phyloP scores from a whole-genome alignment of 2,797 vertebrate genomes.

The Oryzias sinensis region DNA sequence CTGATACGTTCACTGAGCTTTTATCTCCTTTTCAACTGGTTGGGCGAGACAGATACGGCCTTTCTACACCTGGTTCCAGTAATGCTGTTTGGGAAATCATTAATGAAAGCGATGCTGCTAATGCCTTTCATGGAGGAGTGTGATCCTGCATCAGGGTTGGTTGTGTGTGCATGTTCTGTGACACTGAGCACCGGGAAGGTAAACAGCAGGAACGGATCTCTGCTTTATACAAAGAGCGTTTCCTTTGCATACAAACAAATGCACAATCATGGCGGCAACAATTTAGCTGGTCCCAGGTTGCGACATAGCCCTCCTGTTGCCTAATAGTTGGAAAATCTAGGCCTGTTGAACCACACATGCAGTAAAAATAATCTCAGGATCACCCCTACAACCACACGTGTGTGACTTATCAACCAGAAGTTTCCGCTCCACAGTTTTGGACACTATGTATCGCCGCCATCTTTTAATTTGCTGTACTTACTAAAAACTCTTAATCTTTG shows the following conservation, averaged over 20 bases:
- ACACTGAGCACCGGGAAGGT: slow-evolving; percentile 8
- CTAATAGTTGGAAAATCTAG: slow-evolving; percentile 52
- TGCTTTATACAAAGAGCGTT: slow-evolving; percentile 24
- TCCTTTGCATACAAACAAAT: slow-evolving; percentile 37
- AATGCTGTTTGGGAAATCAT: slow-evolving; percentile 18
- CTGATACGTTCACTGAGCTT: slow-evolving; percentile 61
- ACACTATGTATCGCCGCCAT: background rate
- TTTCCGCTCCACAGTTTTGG: background rate
- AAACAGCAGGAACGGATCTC: slow-evolving; percentile 19
- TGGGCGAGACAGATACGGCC: slow-evolving; percentile 35
- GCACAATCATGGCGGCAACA: slow-evolving; percentile 33
- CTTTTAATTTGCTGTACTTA: background rate
- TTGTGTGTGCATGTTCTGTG: background rate
- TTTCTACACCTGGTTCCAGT: too few relatives aligned
- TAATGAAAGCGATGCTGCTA: slow-evolving; percentile 7
- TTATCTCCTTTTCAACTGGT: slow-evolving; percentile 52
- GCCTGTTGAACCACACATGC: slow-evolving; percentile 32
- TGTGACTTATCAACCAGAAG: slow-evolving; percentile 9
- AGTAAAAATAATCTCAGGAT: slow-evolving; percentile 23
- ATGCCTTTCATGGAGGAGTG: background rate
- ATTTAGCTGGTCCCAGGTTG: slow-evolving; percentile 37
- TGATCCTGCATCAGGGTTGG: background rate
- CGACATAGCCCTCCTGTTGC: slow-evolving; percentile 50
- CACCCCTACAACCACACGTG: slow-evolving; percentile 4
- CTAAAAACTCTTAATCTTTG: background rate